phyloP scores from a whole-genome alignment of 2,888 invertebrate species.

The Zaprionus lineosus region DNA sequence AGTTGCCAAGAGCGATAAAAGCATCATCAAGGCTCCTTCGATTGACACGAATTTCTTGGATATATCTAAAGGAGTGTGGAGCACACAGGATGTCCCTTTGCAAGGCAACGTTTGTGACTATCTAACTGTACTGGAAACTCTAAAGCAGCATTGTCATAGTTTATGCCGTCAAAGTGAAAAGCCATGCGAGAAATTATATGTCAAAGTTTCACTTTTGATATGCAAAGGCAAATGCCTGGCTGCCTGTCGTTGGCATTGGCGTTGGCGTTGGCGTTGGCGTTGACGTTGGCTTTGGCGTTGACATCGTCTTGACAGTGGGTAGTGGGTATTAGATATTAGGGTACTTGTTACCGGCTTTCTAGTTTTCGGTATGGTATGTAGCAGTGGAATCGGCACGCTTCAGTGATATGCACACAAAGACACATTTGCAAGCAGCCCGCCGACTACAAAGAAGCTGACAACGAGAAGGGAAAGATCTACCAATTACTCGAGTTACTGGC shows the following conservation, averaged over 20 bases:
- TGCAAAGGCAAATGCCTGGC: conserved; percentile 57
- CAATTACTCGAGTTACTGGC: conserved; percentile 71
- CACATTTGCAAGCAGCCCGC: conserved; percentile 54
- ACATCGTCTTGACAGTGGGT: conserved; percentile 35
- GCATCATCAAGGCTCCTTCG: conserved; percentile 3
- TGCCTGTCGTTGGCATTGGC: conserved; percentile 29
- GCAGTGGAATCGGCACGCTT: conserved; percentile 49
- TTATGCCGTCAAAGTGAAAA: conserved; percentile 75
- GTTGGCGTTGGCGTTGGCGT: conserved; percentile 31
- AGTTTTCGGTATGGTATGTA: not conserved
- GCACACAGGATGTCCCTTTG: conserved; percentile 9
- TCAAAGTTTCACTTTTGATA: conserved; percentile 77
- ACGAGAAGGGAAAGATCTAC: conserved; percentile 23
- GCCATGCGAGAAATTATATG: conserved; percentile 77
- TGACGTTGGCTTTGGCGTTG: conserved; percentile 31
- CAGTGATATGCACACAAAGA: conserved; percentile 74
- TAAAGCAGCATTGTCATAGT: conserved; percentile 66
- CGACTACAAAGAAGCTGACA: conserved; percentile 15
- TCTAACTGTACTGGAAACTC: conserved; percentile 6
- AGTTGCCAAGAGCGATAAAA: conserved; percentile 35
- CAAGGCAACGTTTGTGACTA: conserved; percentile 21
- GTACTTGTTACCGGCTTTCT: conserved; percentile 9
- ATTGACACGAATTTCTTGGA: conserved; percentile 15
- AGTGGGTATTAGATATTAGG: conserved; percentile 19
- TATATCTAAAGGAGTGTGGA: too few relatives aligned